Base-by-base conservation (phyloP, 2,797 vertebrate genomes). In the Rachycentron canadum region DNA sequence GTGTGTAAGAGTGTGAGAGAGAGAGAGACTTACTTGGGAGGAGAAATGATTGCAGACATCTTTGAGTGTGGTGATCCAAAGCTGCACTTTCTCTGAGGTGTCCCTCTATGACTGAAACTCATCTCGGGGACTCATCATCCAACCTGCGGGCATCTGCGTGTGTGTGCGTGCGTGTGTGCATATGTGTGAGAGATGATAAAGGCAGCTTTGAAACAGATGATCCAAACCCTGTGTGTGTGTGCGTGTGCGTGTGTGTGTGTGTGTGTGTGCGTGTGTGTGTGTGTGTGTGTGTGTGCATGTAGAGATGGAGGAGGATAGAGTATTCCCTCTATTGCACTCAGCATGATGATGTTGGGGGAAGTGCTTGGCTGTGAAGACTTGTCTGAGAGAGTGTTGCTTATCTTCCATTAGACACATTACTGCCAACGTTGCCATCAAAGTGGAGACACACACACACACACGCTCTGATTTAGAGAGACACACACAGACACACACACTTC, bases 341-440 rank as follows among this genome's bases (percentile, higher is more conserved):
- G 88, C 75, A 32, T 84, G 89, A 84, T 92, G 88, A 90, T 85
- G 85, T 83, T 88, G 83, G 80, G 81, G 72, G 88, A 83, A 77
- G 84, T 79, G 84, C 71, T 91, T 84, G 79, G 76, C 83, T 85
- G 82, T 79, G 80, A 87, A 90, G 76, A 84, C 88, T 83, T 73
- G 82, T 90, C 79, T 86, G 77, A 78, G 77, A 84, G 84, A 84
- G 78, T 83, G 86, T 90, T 91, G 88, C 91, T 93, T 92, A 92
- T 93, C 91, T 92, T 91, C 89, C 81, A 93, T 94, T 92, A 94
- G 92, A 92, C 93, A 93, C 92, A 93, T 95, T 93, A 93, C 89
- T 90, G 91, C 89, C 90, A 92, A 87, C 43, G 73, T 87, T 91
- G 85, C 92, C 89, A 86, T 89, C 88, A 90, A 91, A 84, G 84